These are phyloP conservation scores for Hymenopus coronatus DNA, from an alignment of 2,888 invertebrate species.

Conservation along the genomic window DNA sequence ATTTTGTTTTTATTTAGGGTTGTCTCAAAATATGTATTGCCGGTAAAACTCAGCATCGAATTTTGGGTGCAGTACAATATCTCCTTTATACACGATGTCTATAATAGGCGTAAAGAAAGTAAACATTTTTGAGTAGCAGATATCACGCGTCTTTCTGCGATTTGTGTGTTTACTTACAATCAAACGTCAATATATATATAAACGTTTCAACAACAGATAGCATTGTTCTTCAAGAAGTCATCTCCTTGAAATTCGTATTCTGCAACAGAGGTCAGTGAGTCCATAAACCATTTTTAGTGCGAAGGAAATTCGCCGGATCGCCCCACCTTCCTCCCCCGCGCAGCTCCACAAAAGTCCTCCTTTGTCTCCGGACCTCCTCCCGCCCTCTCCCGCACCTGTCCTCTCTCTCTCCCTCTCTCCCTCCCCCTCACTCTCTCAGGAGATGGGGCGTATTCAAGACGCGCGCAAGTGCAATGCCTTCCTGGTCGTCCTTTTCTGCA, in stretches of 20 bases:
- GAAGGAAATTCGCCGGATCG: background rate
- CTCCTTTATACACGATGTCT: too few species aligned
- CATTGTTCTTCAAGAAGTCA: background rate
- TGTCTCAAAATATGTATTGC: too few species aligned
- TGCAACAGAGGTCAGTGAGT: constrained; percentile 9
- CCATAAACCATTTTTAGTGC: constrained; percentile 15
- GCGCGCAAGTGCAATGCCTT: background rate
- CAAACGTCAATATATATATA: too few species aligned
- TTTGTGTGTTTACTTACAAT: too few species aligned
- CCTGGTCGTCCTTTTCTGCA: constrained; percentile 18
- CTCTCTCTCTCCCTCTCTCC: constrained; percentile 3
- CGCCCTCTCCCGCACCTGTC: background rate
- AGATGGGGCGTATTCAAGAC: constrained; percentile 16
- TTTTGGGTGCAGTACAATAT: too few species aligned
- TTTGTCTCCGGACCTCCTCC: background rate
- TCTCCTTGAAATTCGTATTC: constrained; percentile 11
- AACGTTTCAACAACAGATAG: background rate
- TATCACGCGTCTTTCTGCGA: too few species aligned
- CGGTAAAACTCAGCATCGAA: too few species aligned
- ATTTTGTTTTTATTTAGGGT: too few species aligned
- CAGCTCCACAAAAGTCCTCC: background rate
- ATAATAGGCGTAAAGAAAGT: too few species aligned
- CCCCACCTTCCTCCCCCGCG: background rate
- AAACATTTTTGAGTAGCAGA: too few species aligned
- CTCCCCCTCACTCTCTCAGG: background rate